phyloP scores from a whole-genome alignment of 2,113 vertebrate genomes.

The Tachysurus fulvidraco region DNA sequence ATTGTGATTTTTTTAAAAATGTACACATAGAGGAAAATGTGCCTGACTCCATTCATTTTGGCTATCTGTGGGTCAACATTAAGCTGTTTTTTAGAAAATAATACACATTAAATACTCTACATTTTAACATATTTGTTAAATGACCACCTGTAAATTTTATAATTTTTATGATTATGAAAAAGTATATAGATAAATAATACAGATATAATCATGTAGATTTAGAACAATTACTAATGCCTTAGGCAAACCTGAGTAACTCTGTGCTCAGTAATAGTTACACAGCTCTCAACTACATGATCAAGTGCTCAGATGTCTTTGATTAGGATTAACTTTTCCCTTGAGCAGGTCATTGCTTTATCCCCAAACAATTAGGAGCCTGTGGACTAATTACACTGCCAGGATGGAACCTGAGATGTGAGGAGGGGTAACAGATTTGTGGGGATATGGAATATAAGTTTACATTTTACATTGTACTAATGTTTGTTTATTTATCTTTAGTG shows the following conservation, averaged over 20 bases:
- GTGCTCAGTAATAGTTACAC: constrained; percentile 31
- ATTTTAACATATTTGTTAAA: constrained; percentile 2
- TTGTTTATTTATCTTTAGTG: not conserved
- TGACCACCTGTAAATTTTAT: not conserved
- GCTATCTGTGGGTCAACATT: not conserved
- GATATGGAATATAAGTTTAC: not conserved
- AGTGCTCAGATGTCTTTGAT: constrained; percentile 52
- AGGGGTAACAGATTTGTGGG: constrained; percentile 2
- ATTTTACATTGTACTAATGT: not conserved
- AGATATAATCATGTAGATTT: constrained; percentile 10
- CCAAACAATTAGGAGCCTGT: constrained; percentile 57
- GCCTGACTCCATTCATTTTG: not conserved
- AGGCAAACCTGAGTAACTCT: constrained; percentile 25
- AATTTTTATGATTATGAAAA: constrained; percentile 17
- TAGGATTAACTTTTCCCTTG: constrained; percentile 51
- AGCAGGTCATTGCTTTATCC: constrained; percentile 53
- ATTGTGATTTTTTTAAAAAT: not conserved
- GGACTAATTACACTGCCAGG: constrained; percentile 55
- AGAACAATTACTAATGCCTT: constrained; percentile 13
- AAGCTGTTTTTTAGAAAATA: not conserved
- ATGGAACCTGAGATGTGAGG: constrained; percentile 30
- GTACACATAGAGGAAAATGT: not conserved
- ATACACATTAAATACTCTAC: not conserved
- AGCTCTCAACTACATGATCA: constrained; percentile 31
- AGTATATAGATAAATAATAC: constrained; percentile 6